Percentiles rank a stretch among this genome's conserved stretches.
Evolutionary conservation across 2,888 invertebrate species (phyloP).

Genomic region (Pseudococcus jackbeardsleyi): DNA sequence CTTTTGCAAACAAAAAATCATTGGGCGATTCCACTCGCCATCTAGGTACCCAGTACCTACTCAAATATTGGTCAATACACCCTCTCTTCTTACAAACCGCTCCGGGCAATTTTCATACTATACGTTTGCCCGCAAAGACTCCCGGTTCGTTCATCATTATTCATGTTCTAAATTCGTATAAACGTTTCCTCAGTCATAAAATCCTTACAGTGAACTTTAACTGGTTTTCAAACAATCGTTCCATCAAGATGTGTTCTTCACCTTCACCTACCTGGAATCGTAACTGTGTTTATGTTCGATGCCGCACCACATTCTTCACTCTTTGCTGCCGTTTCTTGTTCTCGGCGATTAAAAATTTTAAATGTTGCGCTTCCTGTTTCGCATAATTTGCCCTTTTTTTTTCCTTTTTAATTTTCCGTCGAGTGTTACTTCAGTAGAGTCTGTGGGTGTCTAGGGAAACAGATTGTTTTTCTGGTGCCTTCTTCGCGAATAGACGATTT

Average conservation of each 20-base stretch:
- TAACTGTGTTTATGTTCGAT: slow-evolving; percentile 12
- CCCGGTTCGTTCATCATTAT: neutral
- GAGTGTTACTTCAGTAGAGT: neutral
- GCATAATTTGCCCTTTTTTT: neutral
- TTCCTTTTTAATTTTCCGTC: neutral
- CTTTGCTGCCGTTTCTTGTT: neutral
- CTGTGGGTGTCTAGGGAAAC: neutral
- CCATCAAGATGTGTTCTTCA: slow-evolving; percentile 28
- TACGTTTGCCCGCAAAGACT: neutral
- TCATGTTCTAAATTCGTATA: slow-evolving; percentile 3
- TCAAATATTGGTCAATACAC: too few species aligned
- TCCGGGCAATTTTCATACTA: neutral
- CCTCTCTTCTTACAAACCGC: too few species aligned
- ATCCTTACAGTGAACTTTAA: slow-evolving; percentile 38
- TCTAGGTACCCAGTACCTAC: too few species aligned
- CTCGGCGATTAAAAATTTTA: slow-evolving; percentile 13
- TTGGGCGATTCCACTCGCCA: too few species aligned
- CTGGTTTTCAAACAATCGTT: slow-evolving; percentile 25
- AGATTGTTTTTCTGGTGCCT: neutral
- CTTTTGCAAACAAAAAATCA: too few species aligned
- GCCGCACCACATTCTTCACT: slow-evolving; percentile 16
- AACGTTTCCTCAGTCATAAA: slow-evolving; percentile 26
- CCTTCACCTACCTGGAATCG: slow-evolving; percentile 29
- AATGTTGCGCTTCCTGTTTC: slow-evolving; percentile 11
- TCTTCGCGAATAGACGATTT: neutral